Evolutionary conservation across 2,888 invertebrate species (phyloP), one percentile per base, ranked within the genome.

Genomic region (Dysmachus trigonus): DNA sequence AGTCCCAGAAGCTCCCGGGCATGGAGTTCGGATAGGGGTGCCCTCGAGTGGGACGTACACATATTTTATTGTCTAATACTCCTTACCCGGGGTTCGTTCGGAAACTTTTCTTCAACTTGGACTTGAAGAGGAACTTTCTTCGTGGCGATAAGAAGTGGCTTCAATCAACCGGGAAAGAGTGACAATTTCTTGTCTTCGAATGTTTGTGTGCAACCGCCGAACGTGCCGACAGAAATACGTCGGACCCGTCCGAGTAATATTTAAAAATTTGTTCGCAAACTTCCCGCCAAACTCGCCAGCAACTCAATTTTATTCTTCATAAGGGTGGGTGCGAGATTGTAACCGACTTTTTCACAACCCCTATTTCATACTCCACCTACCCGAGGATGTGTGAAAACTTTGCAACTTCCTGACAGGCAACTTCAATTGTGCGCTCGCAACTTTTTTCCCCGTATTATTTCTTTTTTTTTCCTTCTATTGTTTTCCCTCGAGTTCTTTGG

Each of bases 331-430:
- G n/a, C n/a, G n/a, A n/a, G n/a, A n/a, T n/a, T 18, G 18, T 62
- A 10, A 10, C 62, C 27, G 0, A 0, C 8, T 8, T 62, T 22
- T 41, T 2, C 2, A 41, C 27, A 3, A 41, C 62, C 8, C 18
- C 53, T 30, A 51, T 51, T 81, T 31, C 31, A 15, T 27, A 10
- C 62, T 35, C 62, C 22, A 82, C 53, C 79, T 81, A 51, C 51
- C 22, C 33, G 62, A 33, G 53, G 30, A 82, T 82, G 81, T 82
- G 81, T 82, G 81, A 82, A 82, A 82, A 82, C 33, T 62, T 82
- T 35, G 62, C 33, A 82, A 82, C 53, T 79, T 82, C 81, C 81
- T 62, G 62, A 31, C 62, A 62, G 81, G 62, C 31, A 82, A 82
- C 53, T 82, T 82, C 81, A 82, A 82, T 82, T 82, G 81, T 22